phyloP scores from a whole-genome alignment of 1,140 invertebrate genomes.

The Liolophura sinensis region DNA sequence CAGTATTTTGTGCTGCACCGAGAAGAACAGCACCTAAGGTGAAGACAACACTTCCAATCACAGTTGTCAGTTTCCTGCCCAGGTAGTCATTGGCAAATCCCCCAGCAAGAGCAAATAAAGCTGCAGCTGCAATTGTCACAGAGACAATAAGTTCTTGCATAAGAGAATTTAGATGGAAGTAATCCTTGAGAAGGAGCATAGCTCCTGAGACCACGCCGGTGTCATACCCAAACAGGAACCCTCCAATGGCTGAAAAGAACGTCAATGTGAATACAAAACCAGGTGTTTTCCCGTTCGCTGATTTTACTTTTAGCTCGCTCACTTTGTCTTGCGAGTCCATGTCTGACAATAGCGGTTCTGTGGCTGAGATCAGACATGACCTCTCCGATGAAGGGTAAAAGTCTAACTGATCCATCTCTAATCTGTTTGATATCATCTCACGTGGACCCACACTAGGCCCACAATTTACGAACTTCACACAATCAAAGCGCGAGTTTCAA shows the following conservation, averaged over 20 bases:
- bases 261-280: constrained; percentile 59
- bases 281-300: not conserved
- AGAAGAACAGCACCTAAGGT: constrained; percentile 62
- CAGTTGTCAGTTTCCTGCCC: constrained; percentile 62
- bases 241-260: constrained; percentile 64
- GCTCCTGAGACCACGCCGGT: constrained; percentile 68
- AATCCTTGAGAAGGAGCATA: constrained; percentile 60
- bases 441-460: no score
- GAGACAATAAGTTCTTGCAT: constrained; percentile 62
- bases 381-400: no score
- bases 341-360: no score
- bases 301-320: not conserved
- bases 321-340: not conserved
- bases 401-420: no score
- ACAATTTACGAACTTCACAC: no score
- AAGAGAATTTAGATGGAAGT: constrained; percentile 54
- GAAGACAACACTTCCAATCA: constrained; percentile 63
- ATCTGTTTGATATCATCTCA: no score
- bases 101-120: constrained; percentile 60
- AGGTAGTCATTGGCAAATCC: constrained; percentile 60
- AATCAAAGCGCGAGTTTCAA: no score
- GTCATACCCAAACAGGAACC: constrained; percentile 69
- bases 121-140: constrained; percentile 57
- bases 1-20: constrained; percentile 55
- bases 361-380: no score